Evolutionary conservation across 2,888 invertebrate genomes (phyloP), one percentile per base, ranked within the genome.

Genomic region (Suillia variegata): DNA sequence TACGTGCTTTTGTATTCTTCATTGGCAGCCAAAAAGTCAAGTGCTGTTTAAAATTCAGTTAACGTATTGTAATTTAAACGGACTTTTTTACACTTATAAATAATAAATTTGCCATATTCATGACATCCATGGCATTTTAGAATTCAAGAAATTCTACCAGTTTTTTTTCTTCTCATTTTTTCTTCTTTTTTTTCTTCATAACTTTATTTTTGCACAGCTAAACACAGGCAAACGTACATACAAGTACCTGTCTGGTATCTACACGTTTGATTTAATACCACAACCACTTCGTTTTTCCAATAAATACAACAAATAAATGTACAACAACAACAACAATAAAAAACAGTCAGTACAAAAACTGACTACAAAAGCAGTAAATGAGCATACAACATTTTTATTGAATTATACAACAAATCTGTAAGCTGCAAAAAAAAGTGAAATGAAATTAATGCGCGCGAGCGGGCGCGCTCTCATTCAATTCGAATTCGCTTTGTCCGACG

Each of bases 101-200:
- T 45, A 45, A 45, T 45, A 45, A 42, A 51, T 45, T 51, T n/a
- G 15, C 38, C 49, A 22, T 49, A 49, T 24, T 49, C 17, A n/a
- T 3, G 26, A 20, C 52, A 52, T 42, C 13, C 22, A 20, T 42
- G 38, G 17, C 38, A 54, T 34, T 54, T 22, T 42, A 18, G 13
- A 45, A 45, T 45, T 17, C 45, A 18, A 20, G 20, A 45, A 45
- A 45, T 45, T 45, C 45, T 45, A 45, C 45, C 3, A 45, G 45
- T 45, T 45, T 45, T 45, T 45, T 13, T 10, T 17, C 5, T 20
- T 3, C 20, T 17, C 20, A 13, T 45, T 45, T 13, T 8, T 13
- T 13, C 6, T 38, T 38, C 3, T 38, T 5, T 8, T n/a, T n/a
- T n/a, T n/a, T n/a, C n/a, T n/a, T n/a, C n/a, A n/a, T n/a, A n/a